phyloP scores from a whole-genome alignment of 2,888 invertebrate species.

The Caprella mutica region DNA sequence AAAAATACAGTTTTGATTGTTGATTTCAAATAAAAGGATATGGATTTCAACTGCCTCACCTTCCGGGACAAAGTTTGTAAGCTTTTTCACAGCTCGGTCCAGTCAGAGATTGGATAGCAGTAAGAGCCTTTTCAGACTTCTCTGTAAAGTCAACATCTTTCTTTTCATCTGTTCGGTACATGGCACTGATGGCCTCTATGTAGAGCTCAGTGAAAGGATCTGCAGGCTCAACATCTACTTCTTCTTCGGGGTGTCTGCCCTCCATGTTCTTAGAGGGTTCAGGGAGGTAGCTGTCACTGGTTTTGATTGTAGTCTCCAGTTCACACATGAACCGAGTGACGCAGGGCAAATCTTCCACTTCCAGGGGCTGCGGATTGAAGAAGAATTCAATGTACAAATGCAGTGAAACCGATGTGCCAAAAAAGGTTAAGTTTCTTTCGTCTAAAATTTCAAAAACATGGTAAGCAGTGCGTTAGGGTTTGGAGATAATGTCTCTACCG shows the following conservation, averaged over 20 bases:
- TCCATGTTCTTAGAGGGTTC: conserved; percentile 4
- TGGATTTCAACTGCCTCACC: no score
- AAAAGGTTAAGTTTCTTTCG: no score
- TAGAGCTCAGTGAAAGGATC: conserved; percentile 26
- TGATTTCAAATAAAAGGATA: no score
- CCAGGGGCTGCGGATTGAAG: conserved; percentile 10
- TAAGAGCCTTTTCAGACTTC: conserved; percentile 7
- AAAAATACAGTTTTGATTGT: no score
- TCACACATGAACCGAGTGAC: conserved; percentile 20
- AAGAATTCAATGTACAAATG: background rate
- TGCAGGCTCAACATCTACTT: conserved; percentile 17
- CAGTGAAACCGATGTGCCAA: no score
- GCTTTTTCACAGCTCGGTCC: conserved; percentile 21
- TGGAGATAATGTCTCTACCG: no score
- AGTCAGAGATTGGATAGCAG: conserved; percentile 15
- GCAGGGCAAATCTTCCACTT: conserved; percentile 17
- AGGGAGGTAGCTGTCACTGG: conserved; percentile 20
- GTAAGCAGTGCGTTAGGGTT: no score
- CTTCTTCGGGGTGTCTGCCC: conserved; percentile 17
- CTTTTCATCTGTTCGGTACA: conserved; percentile 16
- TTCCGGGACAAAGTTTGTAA: conserved; percentile 21
- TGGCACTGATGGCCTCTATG: conserved; percentile 20
- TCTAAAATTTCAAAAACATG: no score
- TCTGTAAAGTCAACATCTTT: conserved; percentile 14
- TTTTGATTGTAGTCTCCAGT: conserved; percentile 11